Base-by-base conservation (phyloP, 2,113 vertebrate genomes). In the Eublepharis macularius region DNA sequence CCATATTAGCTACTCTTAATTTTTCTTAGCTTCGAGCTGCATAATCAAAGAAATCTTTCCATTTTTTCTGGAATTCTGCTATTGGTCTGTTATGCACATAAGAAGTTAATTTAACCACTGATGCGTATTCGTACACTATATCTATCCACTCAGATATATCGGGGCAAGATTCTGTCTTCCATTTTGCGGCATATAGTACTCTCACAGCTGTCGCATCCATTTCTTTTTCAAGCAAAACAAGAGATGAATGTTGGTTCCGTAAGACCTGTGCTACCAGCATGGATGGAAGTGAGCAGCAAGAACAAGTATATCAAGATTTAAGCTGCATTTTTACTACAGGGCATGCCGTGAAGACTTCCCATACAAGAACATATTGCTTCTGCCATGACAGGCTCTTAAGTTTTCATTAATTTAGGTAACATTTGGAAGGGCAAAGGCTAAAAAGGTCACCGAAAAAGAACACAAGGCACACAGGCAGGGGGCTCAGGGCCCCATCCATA, bases 201-300 rank as follows among this genome's bases (percentile, higher is more conserved):
- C n/a, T n/a, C n/a, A n/a, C n/a, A n/a, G n/a, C n/a, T n/a, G n/a
- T n/a, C n/a, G n/a, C n/a, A n/a, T 85, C 73, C 7, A 4, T 63
- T 5, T 26, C 60, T 24, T 94, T 90, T 87, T 81, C 85, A 78
- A n/a, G 43, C 0, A 36, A 86, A 89, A 91, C 91, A 86, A 85
- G 81, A 85, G 93, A 89, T 7, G 19, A 1, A 87, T 87, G 88
- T 49, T 82, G 93, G 90, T 1, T 14, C 83, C 84, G 80, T 13
- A 26, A 87, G 86, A 86, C 89, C 81, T 69, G 83, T 87, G 89
- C 86, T 63, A 34, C n/a, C 36, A n/a, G 77, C 79, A 87, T 82
- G 87, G 76, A 84, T 89, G 88, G 70, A 86, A 90, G 82, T 93
- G 90, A 94, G 90, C 86, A 94, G 72, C 91, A 89, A 89, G 65